Evolutionary conservation across 2,888 invertebrate genomes (phyloP), one percentile per base, ranked within the genome.

Genomic region (Callimorpha dominula): DNA sequence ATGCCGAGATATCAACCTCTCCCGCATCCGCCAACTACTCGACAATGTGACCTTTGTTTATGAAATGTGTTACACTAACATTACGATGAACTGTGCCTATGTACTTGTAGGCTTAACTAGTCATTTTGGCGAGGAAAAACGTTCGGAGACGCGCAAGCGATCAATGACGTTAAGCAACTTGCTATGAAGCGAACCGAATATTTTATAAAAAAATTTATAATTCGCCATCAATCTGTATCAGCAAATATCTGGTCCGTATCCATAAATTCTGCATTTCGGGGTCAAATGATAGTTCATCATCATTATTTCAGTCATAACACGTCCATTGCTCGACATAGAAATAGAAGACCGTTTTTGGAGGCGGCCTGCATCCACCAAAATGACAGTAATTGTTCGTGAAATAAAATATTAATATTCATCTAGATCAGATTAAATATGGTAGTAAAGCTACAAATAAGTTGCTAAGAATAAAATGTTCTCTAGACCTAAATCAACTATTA

Each of bases 21-120:
- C 87, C 86, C 85, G 88, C 86, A 88, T 88, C 89, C 88, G 86
- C 83, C 82, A 80, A 81, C 79, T 79, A 79, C 81, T 76, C 73
- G 76, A 87, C 87, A 88, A 88, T 87, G 82, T 85, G 86, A 85
- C 82, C 85, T 88, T 90, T 90, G 90, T 89, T 88, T 82, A 79
- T 80, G 75, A 83, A 85, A 84, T 83, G 80, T 72, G 46, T 49
- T 65, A 68, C 54, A 62, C 31, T 71, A 52, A 64, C 52, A 46
- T 63, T 54, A 57, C 49, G 9, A 65, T 71, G 11, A 42, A 20
- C 52, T 52, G 4, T 52, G 49, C n/a, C 60, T 60, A 14, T 31
- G 14, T 60, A 60, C 31, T 60, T 60, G 31, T 1, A 14, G 20
- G 14, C 14, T 1, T 31, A 14, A 14, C 31, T 46, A 46, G 43